Evolutionary conservation across 2,113 vertebrate species (phyloP), one percentile per base, ranked within the genome.

Genomic region (Murina feae): DNA sequence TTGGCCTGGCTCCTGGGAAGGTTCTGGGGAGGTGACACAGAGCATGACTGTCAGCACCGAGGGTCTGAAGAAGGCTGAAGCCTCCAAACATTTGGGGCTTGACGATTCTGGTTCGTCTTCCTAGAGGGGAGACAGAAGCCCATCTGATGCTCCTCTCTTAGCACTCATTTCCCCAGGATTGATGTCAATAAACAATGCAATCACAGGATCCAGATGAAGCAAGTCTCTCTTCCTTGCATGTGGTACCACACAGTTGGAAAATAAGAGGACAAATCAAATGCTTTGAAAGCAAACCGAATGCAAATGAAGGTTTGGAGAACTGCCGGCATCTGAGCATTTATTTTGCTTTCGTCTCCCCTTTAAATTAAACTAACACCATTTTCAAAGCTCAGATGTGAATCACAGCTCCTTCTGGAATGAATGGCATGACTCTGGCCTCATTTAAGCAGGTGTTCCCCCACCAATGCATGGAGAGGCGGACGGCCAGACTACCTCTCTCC

Each of bases 261-360:
- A 96, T 92, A 37, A 97, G 74, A 89, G 63, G 78, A 98, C 91
- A 98, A 98, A 95, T 4, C 1, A 93, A 97, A 91, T 0, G 6
- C 63, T 95, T 78, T 37, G 75, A 96, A 13, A 4, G 44, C 72
- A 96, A 97, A 98, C 97, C 42, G 53, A 93, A 16, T 3, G 55
- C 84, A 96, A 97, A 98, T 97, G 90, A 72, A 97, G 90, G 78
- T 86, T 95, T 97, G 88, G 3, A 37, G 91, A 96, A 97, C 75
- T 51, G 75, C 96, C 71, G 78, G 96, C 63, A 49, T 94, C 79
- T 0, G 0, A 82, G 71, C 55, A 66, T 91, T 90, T 96, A 72
- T 78, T 16, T 95, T 90, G 69, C 32, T 53, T 78, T 28, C 2
- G 1, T 88, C 68, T 44, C 14, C 2, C 53, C 84, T 93, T 95